Evolutionary conservation across 2,888 invertebrate genomes (phyloP).

Genomic region (Cephus nigrinus): DNA sequence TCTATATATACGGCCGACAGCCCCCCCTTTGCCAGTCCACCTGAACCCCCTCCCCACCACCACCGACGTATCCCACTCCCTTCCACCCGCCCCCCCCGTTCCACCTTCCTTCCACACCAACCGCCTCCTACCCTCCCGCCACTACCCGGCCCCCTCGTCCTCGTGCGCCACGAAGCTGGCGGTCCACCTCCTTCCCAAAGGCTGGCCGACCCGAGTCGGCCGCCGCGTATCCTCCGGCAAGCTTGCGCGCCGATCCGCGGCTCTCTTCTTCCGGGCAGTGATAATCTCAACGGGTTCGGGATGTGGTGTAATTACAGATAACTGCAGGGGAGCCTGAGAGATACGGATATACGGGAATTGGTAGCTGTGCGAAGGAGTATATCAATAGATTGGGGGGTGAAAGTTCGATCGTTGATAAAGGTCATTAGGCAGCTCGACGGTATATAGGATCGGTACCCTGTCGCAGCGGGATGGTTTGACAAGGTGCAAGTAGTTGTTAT

Average conservation of each 20-base stretch:
- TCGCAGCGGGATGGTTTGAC: too few species aligned
- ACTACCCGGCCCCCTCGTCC: not conserved
- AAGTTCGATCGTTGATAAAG: too few species aligned
- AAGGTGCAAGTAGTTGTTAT: too few species aligned
- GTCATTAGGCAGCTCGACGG: too few species aligned
- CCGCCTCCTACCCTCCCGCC: constrained; percentile 21
- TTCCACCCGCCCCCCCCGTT: constrained; percentile 39
- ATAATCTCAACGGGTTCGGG: constrained; percentile 28
- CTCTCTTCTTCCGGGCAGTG: constrained; percentile 17
- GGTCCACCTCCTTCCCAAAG: constrained; percentile 21
- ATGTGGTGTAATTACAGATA: constrained; percentile 64
- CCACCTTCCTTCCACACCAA: constrained; percentile 45
- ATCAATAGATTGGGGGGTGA: too few species aligned
- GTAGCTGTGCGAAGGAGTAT: not conserved
- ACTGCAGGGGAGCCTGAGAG: constrained; percentile 54
- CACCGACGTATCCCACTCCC: constrained; percentile 17
- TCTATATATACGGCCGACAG: constrained; percentile 5
- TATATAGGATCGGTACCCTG: too few species aligned
- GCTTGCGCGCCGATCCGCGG: constrained; percentile 18
- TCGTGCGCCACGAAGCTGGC: constrained; percentile 18
- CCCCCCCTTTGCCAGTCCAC: constrained; percentile 12
- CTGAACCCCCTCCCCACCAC: constrained; percentile 10
- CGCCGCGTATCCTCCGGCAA: too few species aligned
- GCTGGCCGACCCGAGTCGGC: too few species aligned
- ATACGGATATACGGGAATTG: constrained; percentile 10